These are phyloP conservation scores for Drepanosiphum platanoidis DNA, from an alignment of 2,888 invertebrate species.

Conservation along the genomic window DNA sequence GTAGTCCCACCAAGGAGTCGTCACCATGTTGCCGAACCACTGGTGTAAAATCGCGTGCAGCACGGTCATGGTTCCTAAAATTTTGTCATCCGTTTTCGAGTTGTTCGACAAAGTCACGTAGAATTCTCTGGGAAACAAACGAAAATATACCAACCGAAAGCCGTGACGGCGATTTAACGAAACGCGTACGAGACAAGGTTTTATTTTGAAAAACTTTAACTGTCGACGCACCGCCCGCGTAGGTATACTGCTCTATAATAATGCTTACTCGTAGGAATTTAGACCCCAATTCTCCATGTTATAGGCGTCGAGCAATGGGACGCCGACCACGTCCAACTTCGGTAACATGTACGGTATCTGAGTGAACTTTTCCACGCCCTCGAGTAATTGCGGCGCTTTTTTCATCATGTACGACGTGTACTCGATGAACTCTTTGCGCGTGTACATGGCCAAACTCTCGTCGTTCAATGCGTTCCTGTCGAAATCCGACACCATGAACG, in stretches of 20 bases:
- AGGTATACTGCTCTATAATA: background rate
- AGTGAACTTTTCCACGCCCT: slow-evolving; percentile 73
- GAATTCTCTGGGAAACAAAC: slow-evolving; percentile 1
- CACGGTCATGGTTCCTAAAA: slow-evolving; percentile 85
- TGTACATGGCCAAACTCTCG: slow-evolving; percentile 62
- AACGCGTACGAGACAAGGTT: background rate
- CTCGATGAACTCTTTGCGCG: slow-evolving; percentile 60
- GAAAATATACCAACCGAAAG: background rate
- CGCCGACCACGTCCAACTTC: slow-evolving; percentile 79
- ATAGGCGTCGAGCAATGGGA: slow-evolving; percentile 81
- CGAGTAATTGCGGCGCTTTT: slow-evolving; percentile 71
- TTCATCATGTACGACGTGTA: slow-evolving; percentile 70
- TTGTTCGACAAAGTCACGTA: slow-evolving; percentile 7
- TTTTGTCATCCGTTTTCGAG: slow-evolving; percentile 52
- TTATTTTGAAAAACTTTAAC: background rate
- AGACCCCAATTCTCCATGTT: slow-evolving; percentile 84
- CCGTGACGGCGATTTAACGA: background rate
- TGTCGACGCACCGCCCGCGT: background rate
- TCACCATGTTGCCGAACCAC: slow-evolving; percentile 97
- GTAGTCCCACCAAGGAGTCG: slow-evolving; percentile 67
- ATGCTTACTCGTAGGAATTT: slow-evolving; percentile 71
- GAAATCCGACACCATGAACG: slow-evolving; percentile 86
- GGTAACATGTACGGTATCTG: slow-evolving; percentile 71
- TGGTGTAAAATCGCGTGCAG: slow-evolving; percentile 95
- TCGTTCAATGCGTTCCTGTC: slow-evolving; percentile 68